phyloP scores from a whole-genome alignment of 2,797 vertebrate species.

The Alectoris magna region DNA sequence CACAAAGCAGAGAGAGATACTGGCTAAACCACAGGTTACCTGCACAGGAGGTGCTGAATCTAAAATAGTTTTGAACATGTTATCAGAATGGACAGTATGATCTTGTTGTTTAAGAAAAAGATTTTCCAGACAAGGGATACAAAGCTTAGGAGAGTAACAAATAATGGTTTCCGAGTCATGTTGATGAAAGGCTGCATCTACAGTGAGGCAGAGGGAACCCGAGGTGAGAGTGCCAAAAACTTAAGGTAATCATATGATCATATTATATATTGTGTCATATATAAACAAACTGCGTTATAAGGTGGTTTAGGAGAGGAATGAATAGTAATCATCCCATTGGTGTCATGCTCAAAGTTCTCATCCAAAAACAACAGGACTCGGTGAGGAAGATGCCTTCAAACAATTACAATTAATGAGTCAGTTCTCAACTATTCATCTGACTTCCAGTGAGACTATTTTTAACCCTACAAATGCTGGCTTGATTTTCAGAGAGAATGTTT shows the following conservation, averaged over 20 bases:
- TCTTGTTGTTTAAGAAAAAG: background rate
- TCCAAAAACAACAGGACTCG: background rate
- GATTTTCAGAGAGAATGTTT: background rate
- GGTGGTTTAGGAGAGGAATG: background rate
- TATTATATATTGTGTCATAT: background rate
- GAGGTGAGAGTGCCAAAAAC: background rate
- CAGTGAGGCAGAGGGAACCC: background rate
- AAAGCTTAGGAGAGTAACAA: constrained; percentile 19
- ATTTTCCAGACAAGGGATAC: background rate
- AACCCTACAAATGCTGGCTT: background rate
- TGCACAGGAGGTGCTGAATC: background rate
- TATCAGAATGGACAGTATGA: background rate
- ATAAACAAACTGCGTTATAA: background rate
- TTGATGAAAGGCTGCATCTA: background rate
- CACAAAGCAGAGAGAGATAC: background rate
- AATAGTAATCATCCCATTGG: background rate
- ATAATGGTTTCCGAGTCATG: background rate
- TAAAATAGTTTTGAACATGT: background rate
- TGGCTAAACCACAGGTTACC: background rate
- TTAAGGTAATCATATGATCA: background rate
- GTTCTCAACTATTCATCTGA: background rate
- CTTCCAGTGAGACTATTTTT: background rate
- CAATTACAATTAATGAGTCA: background rate
- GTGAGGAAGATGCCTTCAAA: background rate
- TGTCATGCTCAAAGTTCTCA: background rate